Percentiles rank a stretch among this genome's conserved stretches.
phyloP scores from a whole-genome alignment of 2,888 invertebrate species.

The Elmis aenea region DNA sequence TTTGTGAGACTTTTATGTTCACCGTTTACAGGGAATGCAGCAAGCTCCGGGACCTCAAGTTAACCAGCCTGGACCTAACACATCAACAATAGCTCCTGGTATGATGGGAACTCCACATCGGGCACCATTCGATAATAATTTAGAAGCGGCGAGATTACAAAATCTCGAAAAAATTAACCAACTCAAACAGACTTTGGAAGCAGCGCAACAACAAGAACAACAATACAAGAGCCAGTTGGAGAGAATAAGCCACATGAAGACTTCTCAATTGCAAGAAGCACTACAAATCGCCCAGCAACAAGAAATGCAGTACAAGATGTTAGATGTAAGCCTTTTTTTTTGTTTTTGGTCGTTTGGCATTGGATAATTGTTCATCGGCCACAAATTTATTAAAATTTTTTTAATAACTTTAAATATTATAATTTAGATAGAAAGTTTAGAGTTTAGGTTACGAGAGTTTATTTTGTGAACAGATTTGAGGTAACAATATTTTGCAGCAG shows the following conservation, averaged over 20 bases:
- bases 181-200: slow-evolving; percentile 71
- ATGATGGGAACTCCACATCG: slow-evolving; percentile 39
- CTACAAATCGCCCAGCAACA: slow-evolving; percentile 73
- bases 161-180: slow-evolving; percentile 74
- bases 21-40: slow-evolving; percentile 26
- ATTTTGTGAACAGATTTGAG: neutral
- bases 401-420: no score
- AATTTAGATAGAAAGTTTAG: no score
- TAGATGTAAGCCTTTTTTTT: slow-evolving; percentile 55
- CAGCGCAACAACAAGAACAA: slow-evolving; percentile 72
- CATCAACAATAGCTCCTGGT: slow-evolving; percentile 22
- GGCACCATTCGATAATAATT: slow-evolving; percentile 49
- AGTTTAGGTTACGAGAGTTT: neutral
- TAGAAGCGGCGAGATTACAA: slow-evolving; percentile 71
- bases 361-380: no score
- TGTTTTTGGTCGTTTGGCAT: no score
- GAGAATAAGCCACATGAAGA: slow-evolving; percentile 60
- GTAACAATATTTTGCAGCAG: slow-evolving; percentile 27
- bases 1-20: no score
- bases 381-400: no score
- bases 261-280: slow-evolving; percentile 57
- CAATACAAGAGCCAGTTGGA: slow-evolving; percentile 76
- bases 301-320: slow-evolving; percentile 72
- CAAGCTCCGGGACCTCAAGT: slow-evolving; percentile 29
- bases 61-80: slow-evolving; percentile 27